Evolutionary conservation across 2,113 vertebrate genomes (phyloP).

Genomic region (Orycteropus afer): DNA sequence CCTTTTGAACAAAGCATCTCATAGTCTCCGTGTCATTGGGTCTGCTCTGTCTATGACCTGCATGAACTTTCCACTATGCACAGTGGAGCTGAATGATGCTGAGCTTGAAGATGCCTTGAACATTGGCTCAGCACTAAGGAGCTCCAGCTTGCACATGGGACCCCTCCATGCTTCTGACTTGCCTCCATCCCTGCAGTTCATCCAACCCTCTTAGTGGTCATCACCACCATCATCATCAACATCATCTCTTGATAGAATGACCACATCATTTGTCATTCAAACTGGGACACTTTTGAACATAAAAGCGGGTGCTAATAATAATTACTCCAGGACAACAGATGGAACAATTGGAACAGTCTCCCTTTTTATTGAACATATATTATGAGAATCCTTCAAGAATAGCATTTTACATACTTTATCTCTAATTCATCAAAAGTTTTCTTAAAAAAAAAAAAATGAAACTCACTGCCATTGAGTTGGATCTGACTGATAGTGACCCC

Average conservation of each 20-base stretch:
- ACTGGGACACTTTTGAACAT: background rate
- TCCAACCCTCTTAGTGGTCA: background rate
- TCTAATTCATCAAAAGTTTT: background rate
- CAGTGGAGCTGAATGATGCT: background rate
- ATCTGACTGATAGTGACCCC: background rate
- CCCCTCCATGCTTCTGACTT: accelerated
- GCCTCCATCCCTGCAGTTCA: background rate
- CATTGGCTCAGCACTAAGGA: background rate
- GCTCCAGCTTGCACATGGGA: accelerated
- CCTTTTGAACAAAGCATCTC: background rate
- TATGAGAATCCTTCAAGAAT: background rate
- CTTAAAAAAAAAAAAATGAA: background rate
- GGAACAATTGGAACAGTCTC: background rate
- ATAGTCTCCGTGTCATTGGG: accelerated
- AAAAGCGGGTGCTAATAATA: background rate
- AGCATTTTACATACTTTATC: background rate
- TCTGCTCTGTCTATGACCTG: background rate
- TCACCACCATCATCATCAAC: background rate
- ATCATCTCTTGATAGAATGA: background rate
- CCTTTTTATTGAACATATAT: background rate
- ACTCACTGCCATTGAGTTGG: background rate
- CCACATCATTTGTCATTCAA: background rate
- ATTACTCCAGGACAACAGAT: background rate
- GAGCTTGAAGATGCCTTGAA: background rate
- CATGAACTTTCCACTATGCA: accelerated